Evolutionary conservation across 1,140 invertebrate genomes (phyloP), one percentile per base, ranked within the genome.

Genomic region (Bombus impatiens): DNA sequence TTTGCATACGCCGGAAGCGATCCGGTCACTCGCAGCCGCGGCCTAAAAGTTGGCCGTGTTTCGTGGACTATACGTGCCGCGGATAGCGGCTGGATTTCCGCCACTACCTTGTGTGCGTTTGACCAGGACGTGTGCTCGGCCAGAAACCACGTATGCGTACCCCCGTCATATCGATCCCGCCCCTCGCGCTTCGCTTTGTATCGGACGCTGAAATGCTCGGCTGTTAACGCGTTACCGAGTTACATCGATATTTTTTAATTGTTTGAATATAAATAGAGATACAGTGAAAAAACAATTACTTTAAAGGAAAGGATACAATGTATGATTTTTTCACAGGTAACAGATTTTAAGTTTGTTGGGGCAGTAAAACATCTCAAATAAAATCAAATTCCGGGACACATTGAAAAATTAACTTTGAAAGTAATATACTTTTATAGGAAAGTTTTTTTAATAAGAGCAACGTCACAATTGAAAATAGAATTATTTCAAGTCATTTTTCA

Each of bases 11-110:
- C 53, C 57, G 77, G 71, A 57, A 53, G 42, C 65, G 32, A 59
- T 9, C 47, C 75, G 72, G 44, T 32, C 44, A 18, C 12, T 47
- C 42, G 71, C 71, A 40, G 44, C 42, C 72, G n/a, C 10, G 32
- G 57, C 28, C 71, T 67, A 68, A 88, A 77, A 86, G 76, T n/a
- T 28, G 3, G 25, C 25, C 35, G 59, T n/a, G 59, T n/a, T 28
- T 37, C 67, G 78, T 67, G 70, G 25, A 32, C 62, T 37, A 25
- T 35, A 82, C 68, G 35, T 87, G 88, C 82, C 1, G 5, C 87
- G 89, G 90, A 92, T 91, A 87, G 91, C 87, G 88, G 92, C 92
- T 93, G 94, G 92, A 95, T 93, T 93, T 95, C 94, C 93, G 93
- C 93, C 91, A 25, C 78, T 92, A 95, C 93, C 93, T 94, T 94